phyloP scores from a whole-genome alignment of 2,888 invertebrate genomes.

The Thalpophila matura region DNA sequence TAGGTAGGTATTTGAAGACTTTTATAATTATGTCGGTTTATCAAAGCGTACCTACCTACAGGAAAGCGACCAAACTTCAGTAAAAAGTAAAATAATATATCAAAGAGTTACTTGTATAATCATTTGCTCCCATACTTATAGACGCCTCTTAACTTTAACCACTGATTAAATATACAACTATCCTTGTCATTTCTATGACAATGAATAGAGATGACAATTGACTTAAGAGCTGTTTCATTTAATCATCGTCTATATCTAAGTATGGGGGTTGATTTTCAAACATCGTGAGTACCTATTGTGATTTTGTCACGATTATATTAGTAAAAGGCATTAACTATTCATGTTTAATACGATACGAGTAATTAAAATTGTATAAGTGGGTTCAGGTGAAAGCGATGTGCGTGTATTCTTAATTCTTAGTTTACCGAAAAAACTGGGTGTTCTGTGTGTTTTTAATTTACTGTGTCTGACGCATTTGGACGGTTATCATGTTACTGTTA shows the following conservation, averaged over 20 bases:
- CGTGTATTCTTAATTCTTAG: slow-evolving; percentile 26
- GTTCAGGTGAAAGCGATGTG: slow-evolving; percentile 46
- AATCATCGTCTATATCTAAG: too few relatives aligned
- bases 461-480: slow-evolving; percentile 9
- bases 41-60: too few relatives aligned
- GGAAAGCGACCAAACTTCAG: not conserved
- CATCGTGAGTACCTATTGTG: slow-evolving; percentile 25
- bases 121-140: too few relatives aligned
- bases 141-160: too few relatives aligned
- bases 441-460: slow-evolving; percentile 9
- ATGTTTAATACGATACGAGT: slow-evolving; percentile 24
- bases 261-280: slow-evolving; percentile 1
- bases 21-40: too few relatives aligned
- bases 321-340: slow-evolving; percentile 29
- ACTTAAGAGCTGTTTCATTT: too few relatives aligned
- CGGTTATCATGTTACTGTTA: too few relatives aligned
- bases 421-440: slow-evolving; percentile 35
- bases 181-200: too few relatives aligned
- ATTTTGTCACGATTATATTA: slow-evolving; percentile 35
- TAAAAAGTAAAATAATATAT: not conserved
- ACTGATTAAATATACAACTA: too few relatives aligned
- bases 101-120: not conserved
- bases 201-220: too few relatives aligned
- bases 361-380: slow-evolving; percentile 45
- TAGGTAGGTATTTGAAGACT: too few relatives aligned